Base-by-base conservation (phyloP, 2,797 vertebrate species). In the Acanthurus leucopareius region DNA sequence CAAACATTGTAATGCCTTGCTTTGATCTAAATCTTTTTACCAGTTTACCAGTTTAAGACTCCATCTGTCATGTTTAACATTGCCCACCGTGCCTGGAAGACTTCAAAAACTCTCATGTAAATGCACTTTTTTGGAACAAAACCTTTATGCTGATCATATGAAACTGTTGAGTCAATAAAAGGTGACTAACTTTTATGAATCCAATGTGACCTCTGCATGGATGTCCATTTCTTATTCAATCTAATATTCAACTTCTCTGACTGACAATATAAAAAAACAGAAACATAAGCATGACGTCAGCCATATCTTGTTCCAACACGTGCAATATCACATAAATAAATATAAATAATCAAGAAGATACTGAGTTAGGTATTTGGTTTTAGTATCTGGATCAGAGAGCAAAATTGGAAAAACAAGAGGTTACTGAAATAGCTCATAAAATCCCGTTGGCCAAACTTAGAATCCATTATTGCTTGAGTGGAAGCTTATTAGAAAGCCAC, bases 401-500 rank as follows among this genome's bases (percentile, higher is more conserved):
- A 32, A 32, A 32, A 32, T 32, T 32, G 28, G 13, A 15, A 32
- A 19, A 5, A 1, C 38, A 25, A 20, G 14, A 44, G 22, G 35
- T 45, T 5, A 22, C 7, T 19, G 13, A 32, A 4, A 15, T 19
- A n/a, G 20, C 14, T 68, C 20, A 52, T 59, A 20, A 72, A 25
- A 6, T 47, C 0, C 1, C 5, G 20, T 22, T 22, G 44, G 20
- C 53, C 54, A 15, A 8, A 10, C 14, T 0, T 1, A 2, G 16
- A 17, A 28, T 45, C 45, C 48, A 68, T 71, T 19, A 61, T 20
- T 19, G 32, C 42, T 11, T 16, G 5, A 71, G 53, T n/a, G 49
- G 28, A 66, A 15, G 19, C 25, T 68, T 32, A 17, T 20, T 61
- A 58, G 13, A 45, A 51, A 82, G 62, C 74, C 5, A 7, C 51